These are phyloP conservation scores for Hybos culiciformis DNA, from an alignment of 2,888 invertebrate genomes.

Conservation along the genomic window DNA sequence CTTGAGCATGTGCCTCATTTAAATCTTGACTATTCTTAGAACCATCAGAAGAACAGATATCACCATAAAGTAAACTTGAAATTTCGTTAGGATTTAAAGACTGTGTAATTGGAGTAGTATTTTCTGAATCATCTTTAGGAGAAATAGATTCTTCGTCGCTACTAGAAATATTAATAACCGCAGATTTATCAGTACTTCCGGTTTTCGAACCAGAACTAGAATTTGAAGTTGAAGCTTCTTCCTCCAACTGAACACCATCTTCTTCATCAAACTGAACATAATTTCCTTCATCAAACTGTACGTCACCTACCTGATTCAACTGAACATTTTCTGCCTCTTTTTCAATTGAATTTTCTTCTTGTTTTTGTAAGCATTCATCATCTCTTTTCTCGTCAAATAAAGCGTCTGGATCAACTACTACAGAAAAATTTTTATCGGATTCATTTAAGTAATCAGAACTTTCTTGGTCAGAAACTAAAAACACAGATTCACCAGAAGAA, in stretches of 20 bases:
- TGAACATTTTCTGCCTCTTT: neutral
- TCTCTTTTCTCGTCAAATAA: neutral
- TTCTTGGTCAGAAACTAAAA: no score
- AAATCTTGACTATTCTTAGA: neutral
- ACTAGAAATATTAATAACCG: neutral
- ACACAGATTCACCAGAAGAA: no score
- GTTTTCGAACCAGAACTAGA: neutral
- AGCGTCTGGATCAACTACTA: neutral
- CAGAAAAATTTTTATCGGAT: neutral
- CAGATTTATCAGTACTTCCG: neutral
- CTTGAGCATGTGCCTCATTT: neutral
- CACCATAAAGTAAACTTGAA: slow-evolving; percentile 5
- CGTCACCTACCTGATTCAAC: neutral
- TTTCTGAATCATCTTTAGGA: neutral
- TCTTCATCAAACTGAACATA: no score
- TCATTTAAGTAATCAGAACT: no score
- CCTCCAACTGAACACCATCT: neutral
- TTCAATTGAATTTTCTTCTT: neutral
- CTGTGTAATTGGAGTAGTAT: neutral
- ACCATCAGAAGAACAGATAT: neutral
- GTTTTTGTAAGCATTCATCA: neutral
- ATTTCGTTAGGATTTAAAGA: neutral
- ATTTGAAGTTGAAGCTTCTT: neutral
- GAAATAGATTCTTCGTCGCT: neutral
- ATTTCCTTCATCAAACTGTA: no score